Percentiles rank a stretch among this genome's conserved stretches.
Evolutionary conservation across 2,888 invertebrate species (phyloP).

Genomic region (Hydroisotoma schaefferi): DNA sequence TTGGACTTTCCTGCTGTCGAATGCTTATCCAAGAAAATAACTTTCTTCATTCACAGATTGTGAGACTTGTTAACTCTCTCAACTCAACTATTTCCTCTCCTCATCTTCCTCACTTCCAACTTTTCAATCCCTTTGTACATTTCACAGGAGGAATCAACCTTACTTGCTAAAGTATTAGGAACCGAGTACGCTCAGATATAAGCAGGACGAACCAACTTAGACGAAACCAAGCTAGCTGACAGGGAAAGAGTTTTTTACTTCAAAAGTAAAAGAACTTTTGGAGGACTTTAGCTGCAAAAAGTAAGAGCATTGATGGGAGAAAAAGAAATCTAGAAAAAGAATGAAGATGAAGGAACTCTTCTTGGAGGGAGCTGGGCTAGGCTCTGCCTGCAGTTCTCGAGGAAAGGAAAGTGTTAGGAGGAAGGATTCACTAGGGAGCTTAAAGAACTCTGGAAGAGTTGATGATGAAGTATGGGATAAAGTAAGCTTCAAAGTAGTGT

Average conservation of each 20-base stretch:
- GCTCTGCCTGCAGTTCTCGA: neutral
- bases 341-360: too few relatives aligned
- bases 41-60: constrained; percentile 37
- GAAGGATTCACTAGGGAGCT: constrained; percentile 4
- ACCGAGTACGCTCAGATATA: neutral
- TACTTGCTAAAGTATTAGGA: too few relatives aligned
- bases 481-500: neutral
- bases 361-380: neutral
- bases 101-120: neutral
- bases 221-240: neutral
- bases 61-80: constrained; percentile 8
- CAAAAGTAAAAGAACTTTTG: neutral
- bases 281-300: too few relatives aligned
- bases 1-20: constrained; percentile 14
- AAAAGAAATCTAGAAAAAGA: too few relatives aligned
- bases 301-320: too few relatives aligned
- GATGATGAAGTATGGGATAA: constrained; percentile 11
- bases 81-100: neutral
- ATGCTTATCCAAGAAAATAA: constrained; percentile 37
- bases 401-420: neutral
- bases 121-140: constrained; percentile 3
- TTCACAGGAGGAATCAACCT: neutral
- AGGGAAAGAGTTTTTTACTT: neutral
- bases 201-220: neutral
- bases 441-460: neutral